Evolutionary conservation across 1,140 invertebrate species (phyloP), one percentile per base, ranked within the genome.

Genomic region (Pomacea maculata): DNA sequence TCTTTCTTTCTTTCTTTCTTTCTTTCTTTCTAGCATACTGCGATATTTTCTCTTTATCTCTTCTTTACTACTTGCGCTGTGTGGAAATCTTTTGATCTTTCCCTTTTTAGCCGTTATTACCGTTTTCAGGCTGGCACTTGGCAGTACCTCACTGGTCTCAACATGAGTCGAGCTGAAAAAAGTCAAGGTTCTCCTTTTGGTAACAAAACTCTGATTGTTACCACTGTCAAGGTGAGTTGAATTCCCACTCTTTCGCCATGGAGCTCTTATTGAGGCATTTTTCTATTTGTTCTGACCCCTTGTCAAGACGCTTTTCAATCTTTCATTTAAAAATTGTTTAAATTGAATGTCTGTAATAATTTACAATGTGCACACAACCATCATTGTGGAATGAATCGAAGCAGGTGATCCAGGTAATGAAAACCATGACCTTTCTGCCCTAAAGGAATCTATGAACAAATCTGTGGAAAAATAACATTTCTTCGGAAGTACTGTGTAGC

Each of bases 161-260:
- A 91, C 83, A 87, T 90, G 55, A 89, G 87, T 68, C 81, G 80
- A 68, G 83, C 81, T 34, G 80, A 83, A 63, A 65, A 83, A 21
- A 70, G 45, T 17, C 65, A 82, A 70, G 80, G 84, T 52, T 75
- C 74, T 14, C 84, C 87, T 21, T 85, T 89, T 65, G 87, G 95
- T 94, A 98, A 98, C 91, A 95, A 94, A 89, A 98, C 96, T 0
- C 97, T 97, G 84, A 94, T 97, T 74, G 95, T 99, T n/a, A 97
- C 96, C 0, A 96, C 96, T 0, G 95, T 98, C 79, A 91, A 97
- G 88, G 97, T 97, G 92, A 95, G 57, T 5, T 9, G 54, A 78
- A 1, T 29, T 15, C 12, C 34, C 34, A 0, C 34, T 6, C 34
- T 1, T 45, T 45, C 34, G 3, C 34, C 34, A 45, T 6, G 2